Conservation (phyloP, 2,113 vertebrate genomes). For the Prionailurus viverrinus region DNA sequence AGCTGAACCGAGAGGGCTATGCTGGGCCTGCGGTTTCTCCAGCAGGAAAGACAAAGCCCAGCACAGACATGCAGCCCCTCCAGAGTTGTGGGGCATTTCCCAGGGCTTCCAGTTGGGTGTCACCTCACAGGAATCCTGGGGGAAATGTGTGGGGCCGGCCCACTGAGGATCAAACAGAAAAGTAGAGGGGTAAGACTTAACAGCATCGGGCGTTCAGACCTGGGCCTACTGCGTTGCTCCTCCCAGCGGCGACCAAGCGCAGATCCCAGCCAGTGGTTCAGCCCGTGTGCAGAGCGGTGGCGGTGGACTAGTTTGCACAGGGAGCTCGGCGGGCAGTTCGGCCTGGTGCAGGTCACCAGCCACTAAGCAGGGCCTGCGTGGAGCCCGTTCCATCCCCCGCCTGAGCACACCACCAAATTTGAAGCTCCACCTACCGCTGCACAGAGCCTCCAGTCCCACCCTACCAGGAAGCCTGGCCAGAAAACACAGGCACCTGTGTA, state of each 20-base stretch:
- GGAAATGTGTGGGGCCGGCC: neutral
- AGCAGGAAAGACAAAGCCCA: neutral
- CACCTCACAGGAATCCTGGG: too few species aligned
- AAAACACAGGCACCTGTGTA: neutral
- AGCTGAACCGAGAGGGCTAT: rapidly evolving
- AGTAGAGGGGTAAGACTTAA: neutral
- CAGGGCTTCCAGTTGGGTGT: neutral
- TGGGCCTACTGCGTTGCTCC: neutral
- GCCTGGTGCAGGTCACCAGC: neutral
- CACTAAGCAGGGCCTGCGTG: neutral
- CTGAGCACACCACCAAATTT: neutral
- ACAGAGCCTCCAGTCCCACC: neutral
- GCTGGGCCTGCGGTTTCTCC: rapidly evolving
- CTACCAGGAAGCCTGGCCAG: neutral
- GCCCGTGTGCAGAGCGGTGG: too few species aligned
- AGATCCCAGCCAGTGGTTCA: neutral
- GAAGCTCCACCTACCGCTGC: neutral
- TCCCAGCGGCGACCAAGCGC: neutral
- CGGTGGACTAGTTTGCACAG: neutral
- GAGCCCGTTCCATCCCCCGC: neutral
- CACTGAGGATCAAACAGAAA: neutral
- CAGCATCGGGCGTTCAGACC: neutral
- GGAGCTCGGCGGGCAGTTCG: neutral
- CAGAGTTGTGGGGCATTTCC: neutral
- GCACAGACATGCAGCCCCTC: too few species aligned